Evolutionary conservation across 2,888 invertebrate genomes (phyloP), one percentile per base, ranked within the genome.

Genomic region (Volucella inanis): DNA sequence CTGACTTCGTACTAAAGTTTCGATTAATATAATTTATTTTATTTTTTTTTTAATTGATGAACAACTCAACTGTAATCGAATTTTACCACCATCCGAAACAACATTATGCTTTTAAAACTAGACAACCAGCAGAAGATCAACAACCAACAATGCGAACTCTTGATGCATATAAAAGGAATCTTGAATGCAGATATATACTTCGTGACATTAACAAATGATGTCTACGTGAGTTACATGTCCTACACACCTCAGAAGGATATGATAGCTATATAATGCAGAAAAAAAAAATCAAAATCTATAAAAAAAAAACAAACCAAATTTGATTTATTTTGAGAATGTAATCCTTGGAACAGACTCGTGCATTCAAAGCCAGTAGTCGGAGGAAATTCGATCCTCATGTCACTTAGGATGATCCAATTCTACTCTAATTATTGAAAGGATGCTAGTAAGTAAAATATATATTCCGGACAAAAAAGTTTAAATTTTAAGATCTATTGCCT

Each of bases 201-300:
- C 38, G 22, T 74, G 79, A 80, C 79, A 80, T 67, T 74, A 57
- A 80, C 79, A 80, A 80, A 80, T 80, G 79, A 80, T 80, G 67
- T 67, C 54, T 31, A 55, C 38, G 67, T 55, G 38, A 43, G 3
- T 52, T 74, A 74, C 79, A 80, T 62, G 49, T 54, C 67, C 79
- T 67, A 68, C 79, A 67, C 74, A 74, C 61, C 61, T 61, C 72
- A 54, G 38, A 57, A 52, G 18, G 52, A 15, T 54, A 74, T 50
- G 49, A 47, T 15, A 22, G 15, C 57, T 31, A 31, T 6, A 31
- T 47, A 18, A 45, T 39, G 31, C 10, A 61, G 45, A 14, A 8
- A 18, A 31, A 49, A 49, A 43, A 4, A 43, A 31, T 6, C 0
- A 38, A 47, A 47, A 10, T 45, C 62, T 31, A 64, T 62, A 52